Conservation (phyloP, 2,113 vertebrate species). For the Colistium nudipinnis region DNA sequence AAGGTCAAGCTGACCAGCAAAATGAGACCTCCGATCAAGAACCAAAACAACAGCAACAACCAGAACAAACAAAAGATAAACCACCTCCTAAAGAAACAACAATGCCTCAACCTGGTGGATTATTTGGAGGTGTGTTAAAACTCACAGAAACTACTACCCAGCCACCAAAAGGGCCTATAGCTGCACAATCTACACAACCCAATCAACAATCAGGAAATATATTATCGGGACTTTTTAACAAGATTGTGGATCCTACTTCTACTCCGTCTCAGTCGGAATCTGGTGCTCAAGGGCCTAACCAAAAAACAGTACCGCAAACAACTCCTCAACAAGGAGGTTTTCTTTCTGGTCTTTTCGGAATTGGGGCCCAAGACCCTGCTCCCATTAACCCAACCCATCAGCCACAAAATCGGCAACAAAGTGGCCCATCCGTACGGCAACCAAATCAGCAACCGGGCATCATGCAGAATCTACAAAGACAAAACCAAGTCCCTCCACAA, state of each 20-base stretch:
- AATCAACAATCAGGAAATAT: conserved; percentile 62
- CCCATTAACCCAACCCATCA: conserved; percentile 39
- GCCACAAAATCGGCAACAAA: conserved; percentile 46
- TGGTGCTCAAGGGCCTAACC: conserved; percentile 37
- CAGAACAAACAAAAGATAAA: conserved; percentile 33
- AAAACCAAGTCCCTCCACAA: conserved; percentile 67
- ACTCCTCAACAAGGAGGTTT: conserved; percentile 73
- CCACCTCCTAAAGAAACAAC: conserved; percentile 32
- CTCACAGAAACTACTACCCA: conserved; percentile 60
- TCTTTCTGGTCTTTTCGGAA: conserved; percentile 82
- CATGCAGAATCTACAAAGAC: conserved; percentile 67
- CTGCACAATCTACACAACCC: conserved; percentile 35
- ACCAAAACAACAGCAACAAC: conserved; percentile 45
- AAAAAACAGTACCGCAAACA: conserved; percentile 47
- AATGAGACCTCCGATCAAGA: conserved; percentile 34
- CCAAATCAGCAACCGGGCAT: conserved; percentile 45
- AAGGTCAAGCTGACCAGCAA: conserved; percentile 33
- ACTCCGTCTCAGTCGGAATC: conserved; percentile 39
- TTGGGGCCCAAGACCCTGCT: conserved; percentile 75
- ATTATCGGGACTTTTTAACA: conserved; percentile 77
- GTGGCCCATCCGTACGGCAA: conserved; percentile 26
- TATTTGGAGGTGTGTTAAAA: conserved; percentile 75
- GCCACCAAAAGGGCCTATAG: conserved; percentile 37
- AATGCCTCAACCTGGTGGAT: conserved; percentile 61
- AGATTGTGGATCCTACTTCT: conserved; percentile 66